Evolutionary conservation across 2,797 vertebrate species (phyloP), one percentile per base, ranked within the genome.

Genomic region (Luscinia megarhynchos): DNA sequence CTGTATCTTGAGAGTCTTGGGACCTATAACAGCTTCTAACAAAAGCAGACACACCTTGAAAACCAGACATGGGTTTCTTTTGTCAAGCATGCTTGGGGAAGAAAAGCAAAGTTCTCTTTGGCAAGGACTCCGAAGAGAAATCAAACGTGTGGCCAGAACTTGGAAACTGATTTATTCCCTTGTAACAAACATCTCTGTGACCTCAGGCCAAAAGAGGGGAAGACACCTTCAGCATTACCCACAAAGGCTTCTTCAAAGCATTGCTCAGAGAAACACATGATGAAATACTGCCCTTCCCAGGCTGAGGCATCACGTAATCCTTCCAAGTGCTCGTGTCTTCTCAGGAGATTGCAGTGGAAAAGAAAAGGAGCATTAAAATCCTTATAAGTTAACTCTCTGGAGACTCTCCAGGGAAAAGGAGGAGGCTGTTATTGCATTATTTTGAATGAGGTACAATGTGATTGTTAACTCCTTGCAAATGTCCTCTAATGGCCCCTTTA

Each of bases 211-310:
- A 45, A 72, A 91, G 78, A 15, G 53, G 36, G 36, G 79, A 89
- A 85, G 62, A 51, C 89, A 96, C 82, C 91, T 93, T 93, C 26
- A 91, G 24, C 54, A 21, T 81, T 94, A 62, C 61, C 78, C 81
- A 72, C 69, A 89, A 77, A 93, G 26, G 12, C 48, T 93, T 83
- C 84, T 95, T 92, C 92, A 96, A 92, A 95, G 78, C 81, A 83
- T 80, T 94, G 43, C 76, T 96, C 29, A 55, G 82, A 91, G 87
- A 75, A 93, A 67, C 17, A 23, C 13, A 22, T 89, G 84, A 95
- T 88, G 90, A 95, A 96, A 95, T 87, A 38, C 76, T 77, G 69
- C 92, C 76, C 84, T 95, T 94, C 92, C 93, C 87, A 95, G 76
- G 75, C 76, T 87, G 61, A 89, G 69, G 84, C 66, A 78, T 87